Base-by-base conservation (phyloP, 1,140 invertebrate genomes). In the Eumaeus atala region DNA sequence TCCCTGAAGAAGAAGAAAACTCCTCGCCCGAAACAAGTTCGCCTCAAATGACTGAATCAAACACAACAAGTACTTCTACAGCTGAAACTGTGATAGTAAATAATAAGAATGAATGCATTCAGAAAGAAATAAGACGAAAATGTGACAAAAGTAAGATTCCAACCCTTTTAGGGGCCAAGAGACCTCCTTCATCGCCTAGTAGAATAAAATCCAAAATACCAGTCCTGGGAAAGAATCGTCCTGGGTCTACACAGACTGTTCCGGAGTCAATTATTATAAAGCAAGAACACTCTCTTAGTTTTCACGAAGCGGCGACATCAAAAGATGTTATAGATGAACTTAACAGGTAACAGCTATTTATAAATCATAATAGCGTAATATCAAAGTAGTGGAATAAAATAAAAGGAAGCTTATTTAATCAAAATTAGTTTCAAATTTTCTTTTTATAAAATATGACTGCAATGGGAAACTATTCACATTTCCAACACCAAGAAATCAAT, bases 321-420 rank as follows among this genome's bases (percentile, higher is more conserved):
- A 93, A 93, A 70, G 92, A 93, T 69, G 91, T 93, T n/a, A 93
- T 93, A 58, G 92, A 93, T 61, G 92, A 93, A 72, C 78, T 94
- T 28, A 93, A 93, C 73, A 88, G 92, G 66, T 83, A 58, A 69
- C 2, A 62, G 51, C 51, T 61, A n/a, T n/a, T 9, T 49, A 40
- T 18, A 12, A 7, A 50, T 37, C 7, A 21, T 35, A 11, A 36
- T 11, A 18, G 6, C 37, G 18, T 21, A 38, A 38, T 38, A 52
- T 40, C 35, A 52, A 16, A 18, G 6, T 38, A 11, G 18, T 36
- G 9, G 21, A 18, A 34, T 42, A n/a, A 35, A 44, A n/a, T n/a
- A n/a, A n/a, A n/a, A n/a, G n/a, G n/a, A n/a, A n/a, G n/a, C n/a
- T n/a, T 44, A 14, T 40, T 40, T 40, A 12, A 14, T 40, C 4